Conservation (phyloP, 30 jellyfish, hydroid and myxozoan genomes). For the Nemopilema nomurai region DNA sequence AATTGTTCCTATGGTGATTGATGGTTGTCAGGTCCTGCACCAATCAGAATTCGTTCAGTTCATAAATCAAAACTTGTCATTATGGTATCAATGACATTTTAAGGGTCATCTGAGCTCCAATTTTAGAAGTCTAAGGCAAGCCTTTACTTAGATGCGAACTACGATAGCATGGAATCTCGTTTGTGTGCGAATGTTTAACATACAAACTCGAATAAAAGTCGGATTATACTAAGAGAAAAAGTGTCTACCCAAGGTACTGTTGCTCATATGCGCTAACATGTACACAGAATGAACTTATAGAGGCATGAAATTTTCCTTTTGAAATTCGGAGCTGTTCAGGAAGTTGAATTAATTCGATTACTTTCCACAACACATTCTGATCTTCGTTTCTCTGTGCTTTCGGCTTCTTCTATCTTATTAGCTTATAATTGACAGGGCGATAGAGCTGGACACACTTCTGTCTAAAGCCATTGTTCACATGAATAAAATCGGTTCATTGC, state of each 20-base stretch:
- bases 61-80: constrained; percentile 28
- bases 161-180: constrained; percentile 54
- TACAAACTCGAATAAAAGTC: constrained; percentile 51
- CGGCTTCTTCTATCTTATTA: constrained; percentile 83
- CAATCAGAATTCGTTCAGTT: constrained; percentile 11
- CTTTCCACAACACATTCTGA: constrained; percentile 85
- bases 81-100: constrained; percentile 15
- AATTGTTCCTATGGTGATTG: constrained; percentile 44
- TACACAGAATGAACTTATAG: constrained; percentile 55
- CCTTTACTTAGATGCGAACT: constrained; percentile 63
- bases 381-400: constrained; percentile 74
- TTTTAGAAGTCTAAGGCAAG: constrained; percentile 9
- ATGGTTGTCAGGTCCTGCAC: constrained; percentile 61
- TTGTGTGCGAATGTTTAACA: constrained; percentile 62
- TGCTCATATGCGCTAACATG: constrained; percentile 62
- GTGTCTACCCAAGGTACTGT: constrained; percentile 72
- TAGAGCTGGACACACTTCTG: constrained; percentile 84
- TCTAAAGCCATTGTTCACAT: constrained; percentile 73
- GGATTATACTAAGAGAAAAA: constrained; percentile 69
- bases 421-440: constrained; percentile 78
- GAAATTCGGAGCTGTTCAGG: constrained; percentile 76
- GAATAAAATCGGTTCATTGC: constrained; percentile 77
- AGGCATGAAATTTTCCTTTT: constrained; percentile 80
- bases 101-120: constrained; percentile 11
- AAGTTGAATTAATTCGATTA: constrained; percentile 80